Evolutionary conservation across 2,797 vertebrate species (phyloP).

Genomic region (Sebastolobus alascanus): DNA sequence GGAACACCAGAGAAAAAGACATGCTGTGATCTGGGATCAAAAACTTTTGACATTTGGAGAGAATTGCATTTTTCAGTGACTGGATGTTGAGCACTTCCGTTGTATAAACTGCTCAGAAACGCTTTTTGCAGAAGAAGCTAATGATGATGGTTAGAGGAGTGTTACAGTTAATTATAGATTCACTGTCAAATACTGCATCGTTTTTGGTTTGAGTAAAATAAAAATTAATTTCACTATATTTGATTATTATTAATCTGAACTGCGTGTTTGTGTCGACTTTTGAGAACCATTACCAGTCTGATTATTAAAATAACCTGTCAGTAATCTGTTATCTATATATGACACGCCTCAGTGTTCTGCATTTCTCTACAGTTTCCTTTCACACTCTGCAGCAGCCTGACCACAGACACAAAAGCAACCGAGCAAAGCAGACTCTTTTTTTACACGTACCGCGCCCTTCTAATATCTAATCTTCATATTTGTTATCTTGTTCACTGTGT

Average conservation of each 20-base stretch:
- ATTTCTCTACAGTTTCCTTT: neutral
- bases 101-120: too few species aligned
- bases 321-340: neutral
- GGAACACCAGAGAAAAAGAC: too few species aligned
- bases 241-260: neutral
- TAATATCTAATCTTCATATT: too few species aligned
- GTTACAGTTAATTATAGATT: neutral
- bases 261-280: neutral
- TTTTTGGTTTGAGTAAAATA: neutral
- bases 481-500: too few species aligned
- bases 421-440: too few species aligned
- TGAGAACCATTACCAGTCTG: neutral
- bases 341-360: neutral
- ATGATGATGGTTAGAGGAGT: neutral
- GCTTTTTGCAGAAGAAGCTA: too few species aligned
- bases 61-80: too few species aligned
- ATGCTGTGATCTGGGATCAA: too few species aligned
- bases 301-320: neutral
- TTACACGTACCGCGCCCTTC: rapidly evolving
- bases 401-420: too few species aligned
- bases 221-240: neutral
- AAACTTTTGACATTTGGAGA: too few species aligned
- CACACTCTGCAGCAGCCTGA: neutral
- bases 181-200: neutral
- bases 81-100: too few species aligned